A percentile compares a stretch with the other conserved stretches of the same genome.
These are phyloP conservation scores for Sarcophaga bullata DNA, from an alignment of 1,140 invertebrate genomes.

Conservation along the genomic window DNA sequence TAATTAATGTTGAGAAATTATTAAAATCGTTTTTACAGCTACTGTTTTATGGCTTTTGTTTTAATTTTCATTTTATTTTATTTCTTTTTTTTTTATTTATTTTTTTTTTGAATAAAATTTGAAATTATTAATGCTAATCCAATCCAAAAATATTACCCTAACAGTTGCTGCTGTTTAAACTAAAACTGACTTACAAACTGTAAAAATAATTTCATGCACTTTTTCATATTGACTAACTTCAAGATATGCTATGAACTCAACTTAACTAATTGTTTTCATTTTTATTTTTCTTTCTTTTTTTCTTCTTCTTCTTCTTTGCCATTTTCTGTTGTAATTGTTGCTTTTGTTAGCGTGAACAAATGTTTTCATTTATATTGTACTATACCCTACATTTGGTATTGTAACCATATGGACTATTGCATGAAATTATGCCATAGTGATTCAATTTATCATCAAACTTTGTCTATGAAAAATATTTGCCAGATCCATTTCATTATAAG, in stretches of 20 bases:
- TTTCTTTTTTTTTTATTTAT: neutral
- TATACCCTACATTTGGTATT: neutral
- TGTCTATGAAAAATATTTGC: too few relatives aligned
- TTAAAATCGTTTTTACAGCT: neutral
- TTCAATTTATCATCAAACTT: too few relatives aligned
- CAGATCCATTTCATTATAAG: too few relatives aligned
- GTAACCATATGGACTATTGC: too few relatives aligned
- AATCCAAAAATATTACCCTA: neutral
- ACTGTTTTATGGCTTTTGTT: neutral
- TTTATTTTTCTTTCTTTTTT: too few relatives aligned
- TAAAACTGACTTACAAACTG: neutral
- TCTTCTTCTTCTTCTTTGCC: neutral
- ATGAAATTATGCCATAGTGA: too few relatives aligned
- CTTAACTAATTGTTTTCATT: neutral
- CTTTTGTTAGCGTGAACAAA: neutral
- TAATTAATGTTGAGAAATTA: conserved; percentile 20
- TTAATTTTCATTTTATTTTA: neutral
- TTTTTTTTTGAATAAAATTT: neutral
- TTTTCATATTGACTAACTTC: neutral
- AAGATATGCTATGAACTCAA: neutral
- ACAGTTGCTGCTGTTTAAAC: neutral
- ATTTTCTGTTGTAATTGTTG: neutral
- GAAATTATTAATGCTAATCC: conserved; percentile 24
- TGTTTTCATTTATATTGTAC: neutral
- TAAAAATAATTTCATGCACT: neutral